Conservation (phyloP, 1,140 invertebrate species). For the Lepidurus packardi region DNA sequence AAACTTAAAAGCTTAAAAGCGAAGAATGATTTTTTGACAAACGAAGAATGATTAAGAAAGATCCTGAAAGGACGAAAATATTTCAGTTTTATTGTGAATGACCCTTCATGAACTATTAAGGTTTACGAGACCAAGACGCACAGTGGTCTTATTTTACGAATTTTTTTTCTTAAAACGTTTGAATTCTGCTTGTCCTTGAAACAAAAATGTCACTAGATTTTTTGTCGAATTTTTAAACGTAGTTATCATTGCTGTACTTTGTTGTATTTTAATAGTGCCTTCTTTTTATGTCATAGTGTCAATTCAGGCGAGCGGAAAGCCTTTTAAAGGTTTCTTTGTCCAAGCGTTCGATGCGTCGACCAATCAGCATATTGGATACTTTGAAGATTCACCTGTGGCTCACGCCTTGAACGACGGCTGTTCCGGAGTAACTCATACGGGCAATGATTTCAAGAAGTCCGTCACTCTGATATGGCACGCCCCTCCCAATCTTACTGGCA, state of each 20-base stretch:
- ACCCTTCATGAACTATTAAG: no score
- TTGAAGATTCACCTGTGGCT: background rate
- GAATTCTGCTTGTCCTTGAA: no score
- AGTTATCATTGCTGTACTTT: background rate
- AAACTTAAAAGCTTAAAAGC: no score
- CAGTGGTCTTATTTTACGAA: no score
- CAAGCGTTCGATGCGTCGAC: slow-evolving; percentile 22
- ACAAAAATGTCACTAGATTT: no score
- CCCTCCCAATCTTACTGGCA: slow-evolving; percentile 26
- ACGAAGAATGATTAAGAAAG: no score
- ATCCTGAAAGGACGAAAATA: no score
- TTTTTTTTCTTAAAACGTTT: no score
- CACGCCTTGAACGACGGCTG: background rate
- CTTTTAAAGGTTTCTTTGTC: slow-evolving; percentile 31
- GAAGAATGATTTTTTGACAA: no score
- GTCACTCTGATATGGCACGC: slow-evolving; percentile 29
- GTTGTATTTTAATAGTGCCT: background rate
- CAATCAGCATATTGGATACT: slow-evolving; percentile 30
- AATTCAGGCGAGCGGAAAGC: background rate
- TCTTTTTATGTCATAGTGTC: background rate
- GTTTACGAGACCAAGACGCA: no score
- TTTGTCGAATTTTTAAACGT: background rate
- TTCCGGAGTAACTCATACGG: slow-evolving; percentile 30
- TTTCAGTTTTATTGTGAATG: no score
- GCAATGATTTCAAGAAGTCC: slow-evolving; percentile 24